phyloP scores from a whole-genome alignment of 2,888 invertebrate species.

The Spilarctia lutea region DNA sequence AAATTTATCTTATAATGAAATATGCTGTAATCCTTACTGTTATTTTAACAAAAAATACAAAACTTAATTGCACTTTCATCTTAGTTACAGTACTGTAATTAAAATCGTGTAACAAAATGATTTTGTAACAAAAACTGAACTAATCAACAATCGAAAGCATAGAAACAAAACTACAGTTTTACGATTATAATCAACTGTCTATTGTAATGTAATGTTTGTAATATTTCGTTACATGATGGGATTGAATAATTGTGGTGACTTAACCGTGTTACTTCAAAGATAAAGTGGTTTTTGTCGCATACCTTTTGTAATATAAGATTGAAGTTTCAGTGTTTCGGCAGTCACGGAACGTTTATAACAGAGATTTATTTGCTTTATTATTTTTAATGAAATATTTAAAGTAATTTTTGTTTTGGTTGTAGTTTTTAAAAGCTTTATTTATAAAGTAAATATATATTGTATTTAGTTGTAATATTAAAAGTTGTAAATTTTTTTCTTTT shows the following conservation, averaged over 20 bases:
- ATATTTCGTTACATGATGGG: constrained; percentile 31
- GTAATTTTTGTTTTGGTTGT: not conserved
- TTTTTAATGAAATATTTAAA: not conserved
- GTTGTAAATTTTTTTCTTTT: no score
- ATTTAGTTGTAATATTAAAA: no score
- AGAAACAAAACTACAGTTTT: constrained; percentile 31
- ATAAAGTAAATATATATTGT: no score
- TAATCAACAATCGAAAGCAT: constrained; percentile 16
- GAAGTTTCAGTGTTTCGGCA: constrained; percentile 1
- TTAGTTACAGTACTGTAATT: not conserved
- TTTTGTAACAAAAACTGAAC: constrained; percentile 21
- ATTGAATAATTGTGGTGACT: constrained; percentile 29
- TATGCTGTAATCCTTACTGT: not conserved
- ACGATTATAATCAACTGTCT: constrained; percentile 34
- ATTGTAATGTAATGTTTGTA: constrained; percentile 26
- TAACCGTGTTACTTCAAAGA: constrained; percentile 31
- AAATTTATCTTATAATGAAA: not conserved
- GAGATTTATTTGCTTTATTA: not conserved
- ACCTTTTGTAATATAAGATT: constrained; percentile 6
- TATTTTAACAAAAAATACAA: not conserved
- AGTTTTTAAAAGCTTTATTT: not conserved
- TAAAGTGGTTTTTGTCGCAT: constrained; percentile 26
- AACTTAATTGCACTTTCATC: not conserved
- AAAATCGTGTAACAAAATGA: not conserved
- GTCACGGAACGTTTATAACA: not conserved